A percentile compares a stretch with the other conserved stretches of the same genome.
These are phyloP conservation scores for Anagyrus pseudococci DNA, from an alignment of 2,888 invertebrate species.

Conservation along the genomic window DNA sequence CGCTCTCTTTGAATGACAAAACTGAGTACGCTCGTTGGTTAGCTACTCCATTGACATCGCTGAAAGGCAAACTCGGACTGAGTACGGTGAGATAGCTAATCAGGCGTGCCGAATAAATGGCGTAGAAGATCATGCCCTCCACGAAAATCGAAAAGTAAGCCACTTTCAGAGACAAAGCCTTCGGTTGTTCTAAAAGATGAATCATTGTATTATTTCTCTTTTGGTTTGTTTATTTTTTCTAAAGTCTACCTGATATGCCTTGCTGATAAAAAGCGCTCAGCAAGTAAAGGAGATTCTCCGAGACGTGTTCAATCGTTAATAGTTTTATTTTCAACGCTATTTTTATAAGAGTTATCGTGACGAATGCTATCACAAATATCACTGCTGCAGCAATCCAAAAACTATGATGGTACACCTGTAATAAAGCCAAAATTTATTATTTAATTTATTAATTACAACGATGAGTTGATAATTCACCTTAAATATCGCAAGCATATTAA, in stretches of 20 bases:
- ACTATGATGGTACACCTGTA: neutral
- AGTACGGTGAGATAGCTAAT: constrained; percentile 25
- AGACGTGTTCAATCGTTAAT: neutral
- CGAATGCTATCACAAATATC: neutral
- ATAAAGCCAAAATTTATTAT: too few species aligned
- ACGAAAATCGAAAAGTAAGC: too few species aligned
- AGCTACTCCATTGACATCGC: constrained; percentile 11
- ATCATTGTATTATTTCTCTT: too few species aligned
- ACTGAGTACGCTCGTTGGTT: constrained; percentile 28
- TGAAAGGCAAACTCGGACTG: constrained; percentile 21
- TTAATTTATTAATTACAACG: too few species aligned
- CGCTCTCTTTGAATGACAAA: constrained; percentile 10
- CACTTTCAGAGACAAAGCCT: too few species aligned
- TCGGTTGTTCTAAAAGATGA: too few species aligned
- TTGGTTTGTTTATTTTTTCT: too few species aligned
- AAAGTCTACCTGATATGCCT: constrained; percentile 29
- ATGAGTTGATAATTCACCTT: constrained; percentile 29
- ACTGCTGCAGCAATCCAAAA: neutral
- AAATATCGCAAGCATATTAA: constrained; percentile 43
- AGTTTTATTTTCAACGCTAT: neutral
- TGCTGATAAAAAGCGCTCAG: constrained; percentile 41
- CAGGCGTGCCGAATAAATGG: too few species aligned
- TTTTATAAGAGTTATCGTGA: neutral
- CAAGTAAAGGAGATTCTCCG: constrained; percentile 17
- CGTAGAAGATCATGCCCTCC: too few species aligned